These are phyloP conservation scores for Clamator glandarius DNA, from an alignment of 2,797 vertebrate genomes.

Conservation along the genomic window DNA sequence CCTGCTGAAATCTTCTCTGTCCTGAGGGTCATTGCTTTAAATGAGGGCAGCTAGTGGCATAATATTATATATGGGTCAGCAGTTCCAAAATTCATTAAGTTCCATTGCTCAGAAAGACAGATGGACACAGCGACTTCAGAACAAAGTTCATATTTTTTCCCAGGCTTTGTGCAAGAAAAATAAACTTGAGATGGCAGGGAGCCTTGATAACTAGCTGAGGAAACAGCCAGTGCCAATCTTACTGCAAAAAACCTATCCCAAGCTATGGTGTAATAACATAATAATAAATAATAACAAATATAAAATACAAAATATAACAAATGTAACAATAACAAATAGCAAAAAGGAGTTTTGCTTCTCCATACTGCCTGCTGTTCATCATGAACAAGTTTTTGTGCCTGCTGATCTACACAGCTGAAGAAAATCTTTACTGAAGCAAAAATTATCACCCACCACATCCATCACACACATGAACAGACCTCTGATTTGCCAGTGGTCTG, in stretches of 20 bases:
- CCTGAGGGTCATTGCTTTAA: background rate
- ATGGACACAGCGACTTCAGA: slow-evolving; percentile 1
- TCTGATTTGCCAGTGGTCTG: background rate
- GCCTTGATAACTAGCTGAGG: slow-evolving; percentile 2
- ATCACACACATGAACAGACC: background rate
- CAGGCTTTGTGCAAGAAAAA: slow-evolving; percentile 53
- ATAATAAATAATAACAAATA: background rate
- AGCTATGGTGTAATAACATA: background rate
- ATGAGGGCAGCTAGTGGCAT: background rate
- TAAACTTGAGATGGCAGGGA: slow-evolving; percentile 10
- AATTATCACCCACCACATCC: background rate
- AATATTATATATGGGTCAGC: background rate
- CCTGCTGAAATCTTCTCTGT: background rate
- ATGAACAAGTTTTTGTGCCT: background rate
- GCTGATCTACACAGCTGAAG: background rate
- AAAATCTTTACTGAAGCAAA: background rate
- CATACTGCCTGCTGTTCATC: background rate
- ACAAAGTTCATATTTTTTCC: slow-evolving; percentile 26
- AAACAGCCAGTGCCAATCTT: slow-evolving; percentile 16
- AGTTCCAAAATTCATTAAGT: background rate
- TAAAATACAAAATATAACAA: background rate
- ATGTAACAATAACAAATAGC: background rate
- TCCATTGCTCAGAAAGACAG: background rate
- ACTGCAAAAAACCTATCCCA: background rate
- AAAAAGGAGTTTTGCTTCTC: background rate